Percentiles rank a stretch among this genome's conserved stretches.
These are phyloP conservation scores for Lucilia cuprina DNA, from an alignment of 1,140 invertebrate species.

Conservation along the genomic window DNA sequence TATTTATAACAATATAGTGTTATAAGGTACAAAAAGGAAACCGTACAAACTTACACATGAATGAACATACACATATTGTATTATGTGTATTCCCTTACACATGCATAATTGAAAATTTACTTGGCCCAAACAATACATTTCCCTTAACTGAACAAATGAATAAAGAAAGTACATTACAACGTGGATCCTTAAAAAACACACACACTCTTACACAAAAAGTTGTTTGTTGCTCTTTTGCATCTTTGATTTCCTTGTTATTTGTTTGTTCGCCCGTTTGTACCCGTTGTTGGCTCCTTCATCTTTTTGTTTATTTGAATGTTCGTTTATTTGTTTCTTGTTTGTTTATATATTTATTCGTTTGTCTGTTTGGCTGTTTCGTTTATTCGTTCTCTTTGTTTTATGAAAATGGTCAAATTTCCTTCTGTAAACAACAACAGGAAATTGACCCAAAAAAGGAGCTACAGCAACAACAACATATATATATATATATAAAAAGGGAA, in stretches of 20 bases:
- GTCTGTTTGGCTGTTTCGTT: neutral
- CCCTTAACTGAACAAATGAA: neutral
- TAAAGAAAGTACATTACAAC: neutral
- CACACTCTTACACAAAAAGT: neutral
- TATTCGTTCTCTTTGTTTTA: neutral
- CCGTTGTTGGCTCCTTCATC: neutral
- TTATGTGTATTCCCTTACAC: too few species aligned
- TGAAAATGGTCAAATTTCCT: constrained; percentile 22
- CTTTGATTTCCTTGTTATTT: constrained; percentile 23
- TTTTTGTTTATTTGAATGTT: neutral
- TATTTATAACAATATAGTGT: too few species aligned
- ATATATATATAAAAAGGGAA: neutral
- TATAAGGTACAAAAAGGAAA: too few species aligned
- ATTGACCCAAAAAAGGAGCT: constrained; percentile 3
- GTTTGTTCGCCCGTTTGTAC: neutral
- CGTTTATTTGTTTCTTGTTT: neutral
- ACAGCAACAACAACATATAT: neutral
- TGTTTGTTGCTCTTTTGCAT: constrained; percentile 18
- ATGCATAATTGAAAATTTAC: neutral
- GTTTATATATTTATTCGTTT: constrained; percentile 10
- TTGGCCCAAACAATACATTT: neutral
- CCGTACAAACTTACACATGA: too few species aligned
- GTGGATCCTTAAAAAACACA: neutral
- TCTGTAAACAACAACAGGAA: constrained; percentile 24
- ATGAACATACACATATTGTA: too few species aligned